Conservation (phyloP, 2,888 invertebrate genomes). For the Melinaea marsaeus region DNA sequence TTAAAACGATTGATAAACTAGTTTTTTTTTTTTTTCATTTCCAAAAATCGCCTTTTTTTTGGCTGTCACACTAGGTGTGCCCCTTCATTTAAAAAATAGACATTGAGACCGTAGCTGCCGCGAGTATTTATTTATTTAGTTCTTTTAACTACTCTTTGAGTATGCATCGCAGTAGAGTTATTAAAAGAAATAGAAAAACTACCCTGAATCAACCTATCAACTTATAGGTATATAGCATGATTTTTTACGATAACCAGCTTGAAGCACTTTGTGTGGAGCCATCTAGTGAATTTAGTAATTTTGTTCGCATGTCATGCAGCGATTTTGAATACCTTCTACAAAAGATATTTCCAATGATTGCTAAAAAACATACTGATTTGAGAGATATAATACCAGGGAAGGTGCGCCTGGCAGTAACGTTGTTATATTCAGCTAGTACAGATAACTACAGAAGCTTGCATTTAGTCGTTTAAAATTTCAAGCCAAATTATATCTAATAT, state of each 20-base stretch:
- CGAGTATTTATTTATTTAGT: neutral
- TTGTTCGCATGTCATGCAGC: slow-evolving; percentile 29
- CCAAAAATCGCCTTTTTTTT: too few relatives aligned
- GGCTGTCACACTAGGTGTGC: too few relatives aligned
- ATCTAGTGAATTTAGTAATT: slow-evolving; percentile 31
- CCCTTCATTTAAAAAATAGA: neutral
- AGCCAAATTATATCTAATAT: slow-evolving; percentile 24
- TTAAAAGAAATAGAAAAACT: slow-evolving; percentile 4
- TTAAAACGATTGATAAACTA: too few relatives aligned
- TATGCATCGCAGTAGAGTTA: slow-evolving; percentile 1
- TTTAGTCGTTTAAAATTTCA: slow-evolving; percentile 28
- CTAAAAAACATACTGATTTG: slow-evolving; percentile 19
- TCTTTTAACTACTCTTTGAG: neutral
- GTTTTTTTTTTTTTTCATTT: too few relatives aligned
- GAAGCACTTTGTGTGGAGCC: slow-evolving; percentile 29
- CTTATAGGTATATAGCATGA: slow-evolving; percentile 11
- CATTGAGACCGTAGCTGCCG: neutral
- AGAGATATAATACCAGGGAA: slow-evolving; percentile 18
- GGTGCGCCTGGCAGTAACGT: slow-evolving; percentile 22
- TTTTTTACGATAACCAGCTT: slow-evolving; percentile 22
- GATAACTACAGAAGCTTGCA: slow-evolving; percentile 26
- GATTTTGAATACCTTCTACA: slow-evolving; percentile 28
- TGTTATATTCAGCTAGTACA: slow-evolving; percentile 20
- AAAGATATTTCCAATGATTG: slow-evolving; percentile 19
- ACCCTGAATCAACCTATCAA: too few relatives aligned